Evolutionary conservation across 2,113 vertebrate genomes (phyloP), one percentile per base, ranked within the genome.

Genomic region (Hippocampus zosterae): DNA sequence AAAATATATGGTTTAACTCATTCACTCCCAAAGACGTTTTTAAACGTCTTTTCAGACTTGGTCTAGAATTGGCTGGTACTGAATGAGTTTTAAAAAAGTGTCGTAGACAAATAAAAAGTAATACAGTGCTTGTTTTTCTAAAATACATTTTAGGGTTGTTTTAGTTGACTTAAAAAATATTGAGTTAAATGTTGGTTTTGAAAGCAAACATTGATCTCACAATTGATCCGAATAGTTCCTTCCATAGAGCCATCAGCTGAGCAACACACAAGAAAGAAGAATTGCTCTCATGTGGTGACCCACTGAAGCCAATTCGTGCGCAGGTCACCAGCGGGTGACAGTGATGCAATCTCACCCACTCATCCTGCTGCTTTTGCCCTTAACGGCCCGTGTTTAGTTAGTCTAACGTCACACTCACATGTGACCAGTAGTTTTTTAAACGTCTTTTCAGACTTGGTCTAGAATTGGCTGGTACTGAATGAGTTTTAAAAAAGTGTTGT

Each of bases 281-380:
- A 33, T 33, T 33, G 29, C 29, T 33, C 25, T 48, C 12, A 42
- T 70, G 65, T 75, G 7, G 56, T 66, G 76, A 87, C 81, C 83
- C 83, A 82, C 71, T 85, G 71, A 89, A 81, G 79, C n/a, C 52
- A 15, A 48, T 57, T 16, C 8, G 13, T 59, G 57, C 64, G 71
- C 69, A 71, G 80, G 72, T 84, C 75, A 77, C 12, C 5, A 55
- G 55, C 13, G 15, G 68, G 71, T 50, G 25, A 48, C 10, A 0
- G 6, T 73, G 62, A 78, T 23, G 23, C 2, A 42, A 74, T 78
- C 75, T 76, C 82, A 73, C 65, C 72, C 67, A 67, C 66, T 63
- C 71, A 84, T 85, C 42, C 42, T 44, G 56, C 80, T 76, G 69
- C 25, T 61, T 60, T 59, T 72, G 19, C 16, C 12, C 62, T 44